Base-by-base conservation (phyloP, 2,888 invertebrate species). In the Protonemura montana region DNA sequence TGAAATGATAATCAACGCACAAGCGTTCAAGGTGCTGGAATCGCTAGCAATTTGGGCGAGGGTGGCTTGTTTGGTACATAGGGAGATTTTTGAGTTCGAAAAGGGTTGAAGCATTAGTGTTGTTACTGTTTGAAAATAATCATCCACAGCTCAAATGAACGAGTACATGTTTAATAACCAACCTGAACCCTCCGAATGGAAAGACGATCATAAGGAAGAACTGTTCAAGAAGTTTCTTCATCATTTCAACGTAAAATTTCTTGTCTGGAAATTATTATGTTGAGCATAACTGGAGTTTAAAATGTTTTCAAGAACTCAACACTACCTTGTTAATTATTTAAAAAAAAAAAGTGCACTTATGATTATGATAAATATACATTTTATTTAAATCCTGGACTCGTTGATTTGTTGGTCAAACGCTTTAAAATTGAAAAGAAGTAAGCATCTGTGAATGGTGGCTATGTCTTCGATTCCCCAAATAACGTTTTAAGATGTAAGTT, bases 1-100 rank as follows among this genome's bases (percentile, higher is more conserved):
- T 93, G 93, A 93, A 93, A 93, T 93, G 93, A 93, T 93, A 93
- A 93, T 93, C 88, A 88, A 87, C 85, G 85, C 29, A 84, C 84
- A 21, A 26, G 84, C 84, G 27, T 26, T 76, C 10, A 76, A 84
- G 84, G 84, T 84, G 84, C 28, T 21, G 28, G n/a, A 35, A 6
- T 26, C 82, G 82, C 26, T 41, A 41, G 82, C n/a, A 41, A 35
- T 82, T 26, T 13, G 35, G 82, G 42, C 7, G 82, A 16, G n/a
- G 82, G 3, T 30, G 82, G 16, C 7, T 30, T n/a, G 41, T 21
- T n/a, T 82, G 26, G 41, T 30, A 0, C 2, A 30, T 25, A 13
- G 82, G 82, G 82, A 6, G 29, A 13, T 25, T 83, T 35, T 83
- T 83, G 27, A 78, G 82, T 83, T 42, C n/a, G 2, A 26, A 83